Evolutionary conservation across 2,113 vertebrate genomes (phyloP), one percentile per base, ranked within the genome.

Genomic region (Oncorhynchus mykiss): DNA sequence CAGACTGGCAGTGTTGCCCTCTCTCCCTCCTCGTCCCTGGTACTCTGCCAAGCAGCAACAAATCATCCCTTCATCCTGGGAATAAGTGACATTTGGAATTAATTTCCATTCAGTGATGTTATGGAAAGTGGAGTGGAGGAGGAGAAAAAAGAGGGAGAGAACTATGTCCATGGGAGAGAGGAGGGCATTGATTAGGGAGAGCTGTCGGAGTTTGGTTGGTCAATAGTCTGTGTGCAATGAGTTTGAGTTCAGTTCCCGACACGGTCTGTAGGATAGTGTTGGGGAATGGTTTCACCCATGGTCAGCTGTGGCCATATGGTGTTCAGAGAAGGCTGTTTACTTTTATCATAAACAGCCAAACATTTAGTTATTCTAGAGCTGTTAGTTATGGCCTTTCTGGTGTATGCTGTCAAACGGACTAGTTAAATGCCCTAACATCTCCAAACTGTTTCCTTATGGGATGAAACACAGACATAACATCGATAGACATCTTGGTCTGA

Each of bases 81-180:
- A 87, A 88, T 90, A 90, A 87, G 82, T 87, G 88, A 84, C 91
- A 92, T 92, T 93, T 91, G 84, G 78, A 82, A 78, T 75, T 72
- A 25, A 66, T 84, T 89, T 89, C 86, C 81, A 85, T 29, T 51
- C 78, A 31, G 82, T 90, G 92, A 90, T 88, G 88, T 82, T 78
- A 86, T 91, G 88, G 88, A 90, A 88, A 88, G 6, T 7, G 34
- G 34, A 34, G 34, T 34, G 34, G 76, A 80, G 73, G 81, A 59
- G 27, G 70, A 1, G n/a, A n/a, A 14, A 54, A 54, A 69, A 27
- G 76, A 76, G 49, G 4, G 59, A 66, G 83, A 84, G 75, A 83
- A 34, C 9, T 25, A 64, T 64, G 60, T 22, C 60, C 22, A 24
- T 9, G 25, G 5, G 11, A 24, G 64, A 24, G 67, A 73, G 75